Conservation (phyloP, 2,797 vertebrate species). For the Tangara arthus region DNA sequence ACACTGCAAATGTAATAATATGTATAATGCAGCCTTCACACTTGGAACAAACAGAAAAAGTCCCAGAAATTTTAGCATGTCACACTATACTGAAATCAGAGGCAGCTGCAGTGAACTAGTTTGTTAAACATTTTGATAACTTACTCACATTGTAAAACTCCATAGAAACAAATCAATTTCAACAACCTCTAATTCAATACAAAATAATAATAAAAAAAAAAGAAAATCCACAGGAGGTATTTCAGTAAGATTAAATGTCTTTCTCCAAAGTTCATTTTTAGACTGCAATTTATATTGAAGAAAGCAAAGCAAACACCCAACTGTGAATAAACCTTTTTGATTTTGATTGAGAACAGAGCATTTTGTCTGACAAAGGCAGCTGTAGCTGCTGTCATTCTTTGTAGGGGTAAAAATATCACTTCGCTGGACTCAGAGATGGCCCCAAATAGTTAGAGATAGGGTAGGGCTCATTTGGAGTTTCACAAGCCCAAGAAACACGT, state of each 20-base stretch:
- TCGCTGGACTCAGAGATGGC: neutral
- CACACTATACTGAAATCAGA: neutral
- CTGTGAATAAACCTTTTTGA: neutral
- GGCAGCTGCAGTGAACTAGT: neutral
- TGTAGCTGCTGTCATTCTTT: neutral
- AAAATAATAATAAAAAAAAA: neutral
- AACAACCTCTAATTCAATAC: neutral
- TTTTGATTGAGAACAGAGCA: neutral
- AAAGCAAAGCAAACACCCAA: conserved; percentile 6
- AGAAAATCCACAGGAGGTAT: neutral
- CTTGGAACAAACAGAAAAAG: neutral
- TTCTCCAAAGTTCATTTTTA: conserved; percentile 1
- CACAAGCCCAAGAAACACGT: neutral
- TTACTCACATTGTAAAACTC: neutral
- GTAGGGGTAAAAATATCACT: neutral
- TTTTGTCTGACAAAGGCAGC: neutral
- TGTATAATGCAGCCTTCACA: neutral
- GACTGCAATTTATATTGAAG: neutral
- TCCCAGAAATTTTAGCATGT: neutral
- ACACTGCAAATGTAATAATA: neutral
- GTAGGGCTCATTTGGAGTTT: neutral
- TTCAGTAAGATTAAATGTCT: neutral
- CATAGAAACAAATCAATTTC: neutral
- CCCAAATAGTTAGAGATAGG: neutral
- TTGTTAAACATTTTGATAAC: neutral